Conservation (phyloP, 2,888 invertebrate genomes). For the Volucella zonaria region DNA sequence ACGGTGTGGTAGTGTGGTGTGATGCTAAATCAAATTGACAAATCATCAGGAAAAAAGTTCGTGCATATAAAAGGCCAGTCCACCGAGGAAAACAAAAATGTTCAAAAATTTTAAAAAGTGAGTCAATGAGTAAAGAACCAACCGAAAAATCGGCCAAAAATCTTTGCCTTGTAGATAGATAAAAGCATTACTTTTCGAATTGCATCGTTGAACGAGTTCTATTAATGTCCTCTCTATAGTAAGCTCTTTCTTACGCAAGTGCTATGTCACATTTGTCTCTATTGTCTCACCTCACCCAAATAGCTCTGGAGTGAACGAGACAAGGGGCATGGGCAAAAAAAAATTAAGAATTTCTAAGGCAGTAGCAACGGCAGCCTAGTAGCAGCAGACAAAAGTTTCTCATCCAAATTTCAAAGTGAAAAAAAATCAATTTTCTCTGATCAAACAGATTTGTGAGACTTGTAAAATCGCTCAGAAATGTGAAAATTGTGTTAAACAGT, state of each 20-base stretch:
- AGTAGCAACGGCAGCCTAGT: slow-evolving; percentile 69
- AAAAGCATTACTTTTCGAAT: not conserved
- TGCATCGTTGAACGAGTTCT: slow-evolving; percentile 30
- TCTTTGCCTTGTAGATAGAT: not conserved
- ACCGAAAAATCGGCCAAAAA: not conserved
- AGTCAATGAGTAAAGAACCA: not conserved
- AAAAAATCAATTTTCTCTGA: slow-evolving; percentile 54
- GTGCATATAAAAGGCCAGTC: slow-evolving; percentile 15
- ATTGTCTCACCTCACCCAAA: slow-evolving; percentile 34
- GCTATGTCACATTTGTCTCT: slow-evolving; percentile 55
- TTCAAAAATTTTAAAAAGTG: not conserved
- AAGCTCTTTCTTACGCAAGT: slow-evolving; percentile 30
- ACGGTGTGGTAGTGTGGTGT: slow-evolving; percentile 36
- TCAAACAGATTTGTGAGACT: slow-evolving; percentile 25
- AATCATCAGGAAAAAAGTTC: slow-evolving; percentile 18
- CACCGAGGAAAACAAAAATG: slow-evolving; percentile 27
- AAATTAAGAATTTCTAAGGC: slow-evolving; percentile 64
- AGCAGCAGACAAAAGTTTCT: slow-evolving; percentile 68
- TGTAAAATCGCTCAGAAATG: slow-evolving; percentile 16
- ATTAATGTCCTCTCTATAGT: not conserved
- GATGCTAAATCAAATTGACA: slow-evolving; percentile 37
- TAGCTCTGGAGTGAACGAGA: slow-evolving; percentile 41
- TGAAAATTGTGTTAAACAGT: slow-evolving; percentile 22
- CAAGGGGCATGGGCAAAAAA: slow-evolving; percentile 35
- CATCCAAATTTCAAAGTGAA: slow-evolving; percentile 45